Evolutionary conservation across 1,140 invertebrate species (phyloP), one percentile per base, ranked within the genome.

Genomic region (Proctacanthus coquilletti): DNA sequence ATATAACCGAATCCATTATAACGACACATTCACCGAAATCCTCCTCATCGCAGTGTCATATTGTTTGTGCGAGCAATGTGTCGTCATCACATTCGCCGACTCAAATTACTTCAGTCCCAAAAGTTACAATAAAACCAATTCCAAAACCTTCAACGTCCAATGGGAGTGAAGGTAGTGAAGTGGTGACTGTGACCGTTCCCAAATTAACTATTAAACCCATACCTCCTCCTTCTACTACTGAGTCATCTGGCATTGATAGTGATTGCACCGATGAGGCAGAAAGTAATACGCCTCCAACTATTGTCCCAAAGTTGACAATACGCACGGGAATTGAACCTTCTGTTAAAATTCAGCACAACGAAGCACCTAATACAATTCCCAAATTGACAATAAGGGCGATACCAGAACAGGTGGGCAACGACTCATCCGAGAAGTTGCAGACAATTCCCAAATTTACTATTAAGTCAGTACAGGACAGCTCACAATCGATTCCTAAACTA

Each of bases 181-280:
- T 18, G 4, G 30, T 36, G 5, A n/a, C n/a, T n/a, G 40, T 34
- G 21, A 43, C 44, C n/a, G 51, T 58, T 39, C 55, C 55, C 9
- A 58, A 58, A 37, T 43, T 58, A 33, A 58, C 55, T 41, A 58
- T 58, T 18, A 58, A 58, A 41, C 53, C 55, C 13, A 56, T n/a
- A n/a, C n/a, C n/a, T n/a, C n/a, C n/a, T n/a, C n/a, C n/a, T n/a
- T n/a, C n/a, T n/a, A n/a, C n/a, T n/a, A n/a, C n/a, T n/a, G n/a
- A n/a, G n/a, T n/a, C n/a, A n/a, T n/a, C n/a, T n/a, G n/a, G n/a
- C n/a, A n/a, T n/a, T n/a, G n/a, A n/a, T n/a, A n/a, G n/a, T n/a
- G n/a, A n/a, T n/a, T n/a, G n/a, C n/a, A n/a, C n/a, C n/a, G n/a
- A n/a, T n/a, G n/a, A n/a, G n/a, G n/a, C n/a, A n/a, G n/a, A n/a